Evolutionary conservation across 2,797 vertebrate species (phyloP).

Genomic region (Brachyrhaphis roseni): DNA sequence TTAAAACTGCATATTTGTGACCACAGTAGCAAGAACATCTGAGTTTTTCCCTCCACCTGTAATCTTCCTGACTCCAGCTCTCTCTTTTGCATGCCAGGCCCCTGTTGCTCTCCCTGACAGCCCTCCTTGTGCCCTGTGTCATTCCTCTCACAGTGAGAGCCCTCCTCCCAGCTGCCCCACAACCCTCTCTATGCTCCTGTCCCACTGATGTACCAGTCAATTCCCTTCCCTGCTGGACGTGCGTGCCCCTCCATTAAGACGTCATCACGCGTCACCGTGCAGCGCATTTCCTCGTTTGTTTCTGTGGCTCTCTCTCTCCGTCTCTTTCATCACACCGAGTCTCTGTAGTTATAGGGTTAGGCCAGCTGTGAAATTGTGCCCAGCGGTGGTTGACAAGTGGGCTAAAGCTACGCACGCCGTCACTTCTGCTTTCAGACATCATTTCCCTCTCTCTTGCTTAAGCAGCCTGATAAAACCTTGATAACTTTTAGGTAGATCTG

Average conservation of each 20-base stretch:
- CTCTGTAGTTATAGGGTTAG: slow-evolving; percentile 32
- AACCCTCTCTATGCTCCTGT: slow-evolving; percentile 25
- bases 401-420: slow-evolving; percentile 32
- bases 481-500: background rate
- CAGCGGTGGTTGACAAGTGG: slow-evolving; percentile 41
- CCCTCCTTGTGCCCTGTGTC: slow-evolving; percentile 28
- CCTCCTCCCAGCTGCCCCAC: slow-evolving; percentile 24
- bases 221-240: slow-evolving; percentile 53
- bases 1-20: background rate
- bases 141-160: slow-evolving; percentile 30
- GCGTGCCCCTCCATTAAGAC: slow-evolving; percentile 29
- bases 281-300: slow-evolving; percentile 38
- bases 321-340: slow-evolving; percentile 21
- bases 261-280: slow-evolving; percentile 23
- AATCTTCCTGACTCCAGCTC: slow-evolving; percentile 28
- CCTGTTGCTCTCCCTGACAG: slow-evolving; percentile 27
- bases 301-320: slow-evolving; percentile 4
- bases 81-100: slow-evolving; percentile 52
- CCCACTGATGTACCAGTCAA: slow-evolving; percentile 27
- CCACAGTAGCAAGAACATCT: slow-evolving; percentile 15
- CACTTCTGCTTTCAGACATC: slow-evolving; percentile 6
- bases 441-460: slow-evolving; percentile 2
- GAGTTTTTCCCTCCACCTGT: slow-evolving; percentile 26
- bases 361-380: slow-evolving; percentile 53
- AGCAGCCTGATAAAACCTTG: background rate